Percentiles rank a stretch among this genome's conserved stretches.
Evolutionary conservation across 2,797 vertebrate genomes (phyloP).

Genomic region (Galagoides demidoff): DNA sequence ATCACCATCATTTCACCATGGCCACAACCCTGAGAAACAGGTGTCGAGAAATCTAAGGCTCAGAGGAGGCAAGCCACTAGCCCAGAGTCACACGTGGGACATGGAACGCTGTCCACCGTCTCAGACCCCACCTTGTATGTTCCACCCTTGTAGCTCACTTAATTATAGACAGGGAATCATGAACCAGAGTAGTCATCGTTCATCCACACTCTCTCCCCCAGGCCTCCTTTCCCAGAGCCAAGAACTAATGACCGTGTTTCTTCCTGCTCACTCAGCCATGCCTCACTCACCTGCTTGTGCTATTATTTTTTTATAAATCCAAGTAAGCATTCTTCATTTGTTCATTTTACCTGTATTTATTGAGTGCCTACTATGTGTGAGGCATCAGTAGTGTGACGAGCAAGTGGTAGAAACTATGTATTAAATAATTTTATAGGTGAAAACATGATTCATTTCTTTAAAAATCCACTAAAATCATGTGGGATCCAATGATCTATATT

Average conservation of each 20-base stretch:
- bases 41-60: background rate
- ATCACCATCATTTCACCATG: background rate
- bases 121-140: background rate
- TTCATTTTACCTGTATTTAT: background rate
- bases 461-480: conserved; percentile 41
- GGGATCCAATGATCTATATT: conserved; percentile 39
- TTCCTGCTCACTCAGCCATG: background rate
- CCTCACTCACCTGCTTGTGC: background rate
- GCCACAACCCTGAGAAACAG: background rate
- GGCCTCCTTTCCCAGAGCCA: background rate
- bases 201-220: too few species aligned
- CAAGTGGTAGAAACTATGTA: background rate
- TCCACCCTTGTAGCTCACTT: background rate
- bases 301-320: background rate
- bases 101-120: background rate
- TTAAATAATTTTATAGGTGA: conserved; percentile 29
- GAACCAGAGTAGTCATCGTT: background rate
- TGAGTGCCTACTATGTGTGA: conserved; percentile 39
- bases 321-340: background rate
- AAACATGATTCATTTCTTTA: background rate
- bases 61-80: background rate
- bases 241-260: background rate
- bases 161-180: background rate
- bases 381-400: background rate
- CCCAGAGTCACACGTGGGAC: background rate